These are phyloP conservation scores for Oreotrochilus melanogaster DNA, from an alignment of 2,113 vertebrate genomes.

Conservation along the genomic window DNA sequence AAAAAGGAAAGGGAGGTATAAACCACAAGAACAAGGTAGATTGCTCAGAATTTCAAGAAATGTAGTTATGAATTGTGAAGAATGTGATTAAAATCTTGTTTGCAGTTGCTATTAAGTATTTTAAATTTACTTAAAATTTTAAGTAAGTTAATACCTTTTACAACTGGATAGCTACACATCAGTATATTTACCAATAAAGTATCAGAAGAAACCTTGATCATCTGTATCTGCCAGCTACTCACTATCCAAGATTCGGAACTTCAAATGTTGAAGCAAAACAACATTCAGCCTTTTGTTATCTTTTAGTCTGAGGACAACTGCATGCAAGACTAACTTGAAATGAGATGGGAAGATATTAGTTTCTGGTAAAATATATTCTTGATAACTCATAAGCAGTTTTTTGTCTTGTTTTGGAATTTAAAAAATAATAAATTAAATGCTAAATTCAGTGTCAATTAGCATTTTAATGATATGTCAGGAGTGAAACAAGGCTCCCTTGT, in stretches of 20 bases:
- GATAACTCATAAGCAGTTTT: neutral
- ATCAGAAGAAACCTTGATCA: neutral
- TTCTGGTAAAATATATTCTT: neutral
- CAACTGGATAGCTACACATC: neutral
- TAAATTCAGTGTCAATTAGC: neutral
- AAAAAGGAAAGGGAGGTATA: neutral
- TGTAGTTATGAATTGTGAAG: neutral
- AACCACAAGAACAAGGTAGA: neutral
- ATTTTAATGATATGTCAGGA: neutral
- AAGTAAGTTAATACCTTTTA: neutral
- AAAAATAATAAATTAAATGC: neutral
- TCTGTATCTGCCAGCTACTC: neutral
- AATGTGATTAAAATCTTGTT: neutral
- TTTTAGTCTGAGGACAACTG: neutral
- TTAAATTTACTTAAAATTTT: neutral
- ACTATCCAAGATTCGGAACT: neutral
- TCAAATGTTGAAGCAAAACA: neutral
- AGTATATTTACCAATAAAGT: neutral
- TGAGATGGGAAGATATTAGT: neutral
- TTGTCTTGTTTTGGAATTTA: neutral
- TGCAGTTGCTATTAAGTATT: neutral
- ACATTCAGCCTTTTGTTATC: neutral
- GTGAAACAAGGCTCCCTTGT: neutral
- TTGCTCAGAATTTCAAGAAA: neutral
- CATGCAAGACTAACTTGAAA: neutral